These are phyloP conservation scores for Harmothoe impar DNA, from an alignment of 2,888 invertebrate species.

Conservation along the genomic window DNA sequence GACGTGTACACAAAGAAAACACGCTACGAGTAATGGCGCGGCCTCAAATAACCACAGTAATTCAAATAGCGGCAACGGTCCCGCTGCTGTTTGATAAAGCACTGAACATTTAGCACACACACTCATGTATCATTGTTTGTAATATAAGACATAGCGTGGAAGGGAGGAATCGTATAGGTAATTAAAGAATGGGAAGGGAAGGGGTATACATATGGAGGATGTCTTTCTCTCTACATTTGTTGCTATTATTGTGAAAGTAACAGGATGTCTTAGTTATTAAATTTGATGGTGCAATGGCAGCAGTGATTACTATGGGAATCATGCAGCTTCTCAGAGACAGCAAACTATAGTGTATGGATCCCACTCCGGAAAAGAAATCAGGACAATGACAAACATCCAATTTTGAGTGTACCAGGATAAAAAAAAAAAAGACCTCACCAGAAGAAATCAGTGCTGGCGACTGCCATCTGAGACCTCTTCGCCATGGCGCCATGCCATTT, in stretches of 20 bases:
- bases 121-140: too few relatives aligned
- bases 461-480: too few relatives aligned
- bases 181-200: too few relatives aligned
- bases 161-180: too few relatives aligned
- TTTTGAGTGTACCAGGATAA: too few relatives aligned
- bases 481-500: too few relatives aligned
- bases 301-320: background rate
- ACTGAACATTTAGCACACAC: background rate
- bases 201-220: too few relatives aligned
- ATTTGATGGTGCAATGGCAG: conserved; percentile 21
- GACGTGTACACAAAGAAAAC: background rate
- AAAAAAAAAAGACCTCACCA: too few relatives aligned
- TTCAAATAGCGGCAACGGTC: conserved; percentile 20
- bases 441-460: too few relatives aligned
- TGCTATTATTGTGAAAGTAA: background rate
- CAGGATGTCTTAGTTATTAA: background rate
- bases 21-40: conserved; percentile 34
- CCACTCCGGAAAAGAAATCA: too few relatives aligned
- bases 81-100: conserved; percentile 26
- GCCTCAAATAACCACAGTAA: background rate
- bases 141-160: too few relatives aligned
- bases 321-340: background rate
- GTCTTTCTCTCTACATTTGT: background rate
- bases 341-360: background rate
- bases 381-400: too few relatives aligned